Evolutionary conservation across 1,140 invertebrate species (phyloP).

Genomic region (Drosophila ogumai): DNA sequence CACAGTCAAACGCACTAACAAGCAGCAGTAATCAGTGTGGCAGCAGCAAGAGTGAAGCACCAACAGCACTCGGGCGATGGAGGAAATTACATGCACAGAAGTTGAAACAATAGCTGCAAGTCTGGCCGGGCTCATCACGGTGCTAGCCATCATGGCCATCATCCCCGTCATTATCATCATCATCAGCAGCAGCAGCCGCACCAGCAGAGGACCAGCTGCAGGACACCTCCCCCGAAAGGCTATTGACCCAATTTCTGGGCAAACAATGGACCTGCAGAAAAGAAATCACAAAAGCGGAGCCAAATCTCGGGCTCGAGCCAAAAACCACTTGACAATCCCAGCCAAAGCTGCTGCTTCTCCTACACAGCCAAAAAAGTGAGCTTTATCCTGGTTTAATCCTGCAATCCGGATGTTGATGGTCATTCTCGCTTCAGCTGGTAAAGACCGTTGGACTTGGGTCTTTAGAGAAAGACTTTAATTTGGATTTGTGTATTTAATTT

Average conservation of each 20-base stretch:
- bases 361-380: constrained; percentile 27
- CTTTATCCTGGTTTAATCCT: constrained; percentile 23
- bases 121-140: constrained; percentile 56
- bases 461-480: not conserved
- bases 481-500: not conserved
- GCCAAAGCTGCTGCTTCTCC: constrained; percentile 24
- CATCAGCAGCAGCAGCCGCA: constrained; percentile 14
- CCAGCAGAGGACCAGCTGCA: constrained; percentile 4
- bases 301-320: constrained; percentile 49
- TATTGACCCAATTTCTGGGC: constrained; percentile 72
- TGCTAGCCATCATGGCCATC: constrained; percentile 26
- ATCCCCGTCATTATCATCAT: constrained; percentile 30
- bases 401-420: constrained; percentile 22
- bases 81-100: constrained; percentile 77
- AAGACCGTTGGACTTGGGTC: not conserved
- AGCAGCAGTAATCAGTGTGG: constrained; percentile 74
- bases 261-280: constrained; percentile 68
- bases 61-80: constrained; percentile 17
- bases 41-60: constrained; percentile 45
- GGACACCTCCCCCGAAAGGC: constrained; percentile 41
- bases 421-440: constrained; percentile 8
- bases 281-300: constrained; percentile 52
- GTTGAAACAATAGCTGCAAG: constrained; percentile 68
- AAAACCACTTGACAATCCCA: constrained; percentile 72
- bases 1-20: constrained; percentile 79